Base-by-base conservation (phyloP, 2,888 invertebrate species). In the Drosophila meridiana region DNA sequence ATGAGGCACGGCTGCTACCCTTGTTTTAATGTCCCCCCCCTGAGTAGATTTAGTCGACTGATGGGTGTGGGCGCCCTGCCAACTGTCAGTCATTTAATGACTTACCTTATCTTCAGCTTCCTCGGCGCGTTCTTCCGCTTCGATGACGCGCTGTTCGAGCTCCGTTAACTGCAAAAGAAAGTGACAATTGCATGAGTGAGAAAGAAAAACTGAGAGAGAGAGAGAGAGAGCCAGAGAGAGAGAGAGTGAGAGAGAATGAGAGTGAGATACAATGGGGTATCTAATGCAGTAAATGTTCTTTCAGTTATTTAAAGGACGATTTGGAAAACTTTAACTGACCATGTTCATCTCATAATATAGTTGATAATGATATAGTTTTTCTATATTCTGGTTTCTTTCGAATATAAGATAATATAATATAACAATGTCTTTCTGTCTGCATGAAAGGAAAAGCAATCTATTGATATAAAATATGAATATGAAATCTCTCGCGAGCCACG, bases 41-140 rank as follows among this genome's bases (percentile, higher is more conserved):
- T 7, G 1, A 4, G 4, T 30, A 4, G 4, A 6, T 34, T 34
- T 14, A 30, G 5, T 5, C 20, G 11, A 34, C 9, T 32, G 13
- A 8, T 26, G 14, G 20, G 2, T 13, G 28, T n/a, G 53, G 56
- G 38, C 53, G 20, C 34, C 2, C 14, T 14, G n/a, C 28, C 32
- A 11, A 38, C 62, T 68, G 69, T 64, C 70, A 80, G 75, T 79
- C 77, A 70, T 74, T 89, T 82, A 86, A 87, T 76, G 82, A 88
- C 94, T 94, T 95, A 98, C 98, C 97, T 98, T 98, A 94, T 98
- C 97, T 94, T 98, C 98, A 76, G 98, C 98, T 94, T 97, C 97
- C 92, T 98, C 98, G 61, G 98, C 98, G 90, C 98, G 95, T 89
- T 97, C 96, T 94, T 98, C 98, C 88, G 98, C 98, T 94, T 98